Conservation (phyloP, 2,797 vertebrate genomes). For the Coccyzus lansbergi region DNA sequence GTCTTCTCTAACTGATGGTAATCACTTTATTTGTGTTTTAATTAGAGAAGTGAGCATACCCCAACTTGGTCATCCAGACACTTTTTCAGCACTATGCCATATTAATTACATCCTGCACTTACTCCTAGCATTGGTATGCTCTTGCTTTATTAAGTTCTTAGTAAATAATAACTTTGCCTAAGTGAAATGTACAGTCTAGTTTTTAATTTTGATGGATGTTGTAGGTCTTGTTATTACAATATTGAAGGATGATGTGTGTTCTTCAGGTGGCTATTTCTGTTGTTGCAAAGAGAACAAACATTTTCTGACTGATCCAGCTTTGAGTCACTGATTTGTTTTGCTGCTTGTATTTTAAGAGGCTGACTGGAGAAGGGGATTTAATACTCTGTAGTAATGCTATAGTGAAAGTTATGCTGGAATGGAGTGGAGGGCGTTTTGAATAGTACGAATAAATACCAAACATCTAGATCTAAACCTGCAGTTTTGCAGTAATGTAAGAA, state of each 20-base stretch:
- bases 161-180: background rate
- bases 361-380: background rate
- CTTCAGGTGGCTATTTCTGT: background rate
- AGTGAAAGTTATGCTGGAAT: background rate
- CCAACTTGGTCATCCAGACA: background rate
- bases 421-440: background rate
- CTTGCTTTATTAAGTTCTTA: background rate
- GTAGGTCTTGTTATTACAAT: background rate
- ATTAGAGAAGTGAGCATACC: background rate
- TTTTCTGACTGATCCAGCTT: background rate
- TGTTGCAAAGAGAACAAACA: background rate
- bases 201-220: background rate
- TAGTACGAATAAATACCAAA: background rate
- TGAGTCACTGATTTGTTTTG: conserved; percentile 30
- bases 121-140: background rate
- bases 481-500: background rate
- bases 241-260: background rate
- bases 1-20: background rate
- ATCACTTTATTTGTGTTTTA: background rate
- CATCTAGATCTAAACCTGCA: background rate
- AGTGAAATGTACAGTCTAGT: background rate
- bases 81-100: background rate
- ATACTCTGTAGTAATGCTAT: background rate
- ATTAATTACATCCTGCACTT: background rate
- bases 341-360: background rate